Evolutionary conservation across 1,140 invertebrate species (phyloP), one percentile per base, ranked within the genome.

Genomic region (Meloidogyne hapla): DNA sequence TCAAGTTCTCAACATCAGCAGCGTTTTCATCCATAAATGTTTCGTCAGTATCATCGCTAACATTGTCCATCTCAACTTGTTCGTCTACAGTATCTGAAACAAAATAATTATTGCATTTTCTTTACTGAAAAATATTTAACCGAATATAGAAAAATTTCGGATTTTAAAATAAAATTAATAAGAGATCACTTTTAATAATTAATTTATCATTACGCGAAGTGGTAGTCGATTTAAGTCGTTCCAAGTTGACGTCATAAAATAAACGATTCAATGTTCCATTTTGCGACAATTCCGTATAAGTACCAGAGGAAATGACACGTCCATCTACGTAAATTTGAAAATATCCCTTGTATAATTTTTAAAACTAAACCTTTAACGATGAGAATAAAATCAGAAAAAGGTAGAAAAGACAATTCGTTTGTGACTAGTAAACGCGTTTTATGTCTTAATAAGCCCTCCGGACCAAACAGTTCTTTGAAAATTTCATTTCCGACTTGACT

Each of bases 401-500:
- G 86, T 26, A 86, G 65, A 40, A 82, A 80, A 21, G 72, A 67
- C 28, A 86, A 71, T 13, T 80, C 80, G 78, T 88, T 86, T 9
- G 87, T 88, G 6, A 87, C 85, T 1, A 87, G 33, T 61, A 87
- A 72, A 28, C 87, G 85, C n/a, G 87, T 88, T 56, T 86, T 94
- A 62, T 90, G 90, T 77, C 91, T 92, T 21, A 95, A 38, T 4
- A 69, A 23, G 21, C 77, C 77, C 88, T 1, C 68, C 10, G 93
- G 92, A 93, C 64, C 69, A 62, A 93, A 91, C 62, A 94, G 92
- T 85, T 94, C 92, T 79, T 97, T 94, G 87, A 98, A 97, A 75
- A 98, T 95, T 85, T 96, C 94, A 93, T 38, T 26, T 18, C 81
- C 77, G 21, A 98, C 95, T 88, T 98, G 94, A 61, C 92, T 91